Evolutionary conservation across 2,113 vertebrate species (phyloP), one percentile per base, ranked within the genome.

Genomic region (Gambusia holbrooki): DNA sequence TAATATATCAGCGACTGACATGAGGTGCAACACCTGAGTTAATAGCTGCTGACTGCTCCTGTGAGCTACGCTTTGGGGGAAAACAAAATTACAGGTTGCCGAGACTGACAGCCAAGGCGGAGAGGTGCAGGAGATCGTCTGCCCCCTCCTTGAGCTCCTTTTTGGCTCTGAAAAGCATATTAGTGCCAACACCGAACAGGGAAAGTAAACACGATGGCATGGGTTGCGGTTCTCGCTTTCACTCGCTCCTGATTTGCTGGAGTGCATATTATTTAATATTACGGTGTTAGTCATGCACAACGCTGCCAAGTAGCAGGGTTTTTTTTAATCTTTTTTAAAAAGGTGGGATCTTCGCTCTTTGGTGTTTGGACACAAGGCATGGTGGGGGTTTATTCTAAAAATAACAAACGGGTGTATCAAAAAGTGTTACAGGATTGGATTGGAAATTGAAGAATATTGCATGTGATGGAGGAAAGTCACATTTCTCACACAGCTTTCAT

Each of bases 31-130:
- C 76, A 73, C 77, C 69, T 79, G 54, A 75, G 66, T 71, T 84
- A 80, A 89, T 86, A 83, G 82, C 82, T 67, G 65, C 74, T 70
- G 78, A 81, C 81, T 76, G 67, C 62, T 74, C 74, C 89, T 83
- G 62, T 80, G 76, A 86, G 86, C 83, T 72, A 71, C 45, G 80
- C 84, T 88, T 85, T 79, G 62, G 85, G 82, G 82, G 35, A 62
- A 85, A 82, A 66, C 75, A 73, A 83, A 88, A 88, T 88, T 82
- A 75, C 76, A 76, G 71, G 79, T 32, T 76, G 65, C 74, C 35
- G 54, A 86, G 81, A 88, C 42, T 83, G 81, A 89, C 82, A 86
- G 82, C 30, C 1, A 29, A 82, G 73, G 51, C 3, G 45, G 45
- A 58, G 51, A 58, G 25, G 51, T 10, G 4, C 51, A 25, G 66